A percentile compares a stretch with the other conserved stretches of the same genome.
phyloP scores from a whole-genome alignment of 2,888 invertebrate genomes.

The Lomographa bimaculata region DNA sequence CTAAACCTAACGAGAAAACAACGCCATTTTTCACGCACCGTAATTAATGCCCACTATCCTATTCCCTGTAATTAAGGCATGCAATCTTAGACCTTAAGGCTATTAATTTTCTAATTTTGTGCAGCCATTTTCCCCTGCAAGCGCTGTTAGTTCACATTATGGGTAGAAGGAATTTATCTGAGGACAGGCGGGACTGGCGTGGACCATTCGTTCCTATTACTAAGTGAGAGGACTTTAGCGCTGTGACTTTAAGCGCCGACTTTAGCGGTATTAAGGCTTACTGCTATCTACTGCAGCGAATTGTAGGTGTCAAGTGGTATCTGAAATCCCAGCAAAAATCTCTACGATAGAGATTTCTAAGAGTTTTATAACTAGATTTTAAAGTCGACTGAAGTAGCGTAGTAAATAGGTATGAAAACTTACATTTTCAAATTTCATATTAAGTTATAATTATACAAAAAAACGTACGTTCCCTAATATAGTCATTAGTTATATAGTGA shows the following conservation, averaged over 20 bases:
- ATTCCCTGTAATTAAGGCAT: constrained; percentile 33
- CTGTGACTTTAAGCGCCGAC: constrained; percentile 6
- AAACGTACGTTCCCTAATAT: too few relatives aligned
- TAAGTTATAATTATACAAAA: too few relatives aligned
- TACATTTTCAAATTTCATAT: too few relatives aligned
- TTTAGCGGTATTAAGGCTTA: constrained; percentile 12
- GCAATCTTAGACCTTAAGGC: constrained; percentile 35
- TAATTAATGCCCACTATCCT: constrained; percentile 34
- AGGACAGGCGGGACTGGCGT: constrained; percentile 37
- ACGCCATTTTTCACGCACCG: constrained; percentile 33
- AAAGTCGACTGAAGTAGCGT: too few relatives aligned
- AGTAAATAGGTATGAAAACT: too few relatives aligned
- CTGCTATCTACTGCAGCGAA: constrained; percentile 13
- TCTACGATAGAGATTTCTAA: too few relatives aligned
- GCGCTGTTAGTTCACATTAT: constrained; percentile 44
- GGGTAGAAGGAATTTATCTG: constrained; percentile 46
- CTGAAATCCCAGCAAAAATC: background rate
- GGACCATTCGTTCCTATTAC: constrained; percentile 50
- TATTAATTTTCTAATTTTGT: constrained; percentile 36
- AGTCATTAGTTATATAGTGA: too few relatives aligned
- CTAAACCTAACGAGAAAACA: constrained; percentile 31
- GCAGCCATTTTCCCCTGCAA: constrained; percentile 33
- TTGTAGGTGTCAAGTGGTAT: constrained; percentile 2
- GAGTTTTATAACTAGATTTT: too few relatives aligned
- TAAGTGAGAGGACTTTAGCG: constrained; percentile 25